Percentiles rank a stretch among this genome's conserved stretches.
These are phyloP conservation scores for Grus americana DNA, from an alignment of 2,113 vertebrate genomes.

Conservation along the genomic window DNA sequence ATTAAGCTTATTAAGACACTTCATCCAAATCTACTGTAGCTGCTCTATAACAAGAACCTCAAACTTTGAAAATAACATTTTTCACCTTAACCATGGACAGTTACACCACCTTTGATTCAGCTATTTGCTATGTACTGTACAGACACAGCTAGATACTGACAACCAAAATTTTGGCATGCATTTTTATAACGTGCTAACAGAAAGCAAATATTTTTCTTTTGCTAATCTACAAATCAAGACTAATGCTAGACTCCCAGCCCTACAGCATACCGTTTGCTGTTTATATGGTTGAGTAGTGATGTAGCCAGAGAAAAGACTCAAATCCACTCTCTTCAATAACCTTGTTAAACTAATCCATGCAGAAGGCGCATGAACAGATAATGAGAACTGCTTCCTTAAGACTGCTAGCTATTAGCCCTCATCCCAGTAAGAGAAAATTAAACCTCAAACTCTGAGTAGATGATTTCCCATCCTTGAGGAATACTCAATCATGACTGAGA, in stretches of 20 bases:
- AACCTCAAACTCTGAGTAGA: not conserved
- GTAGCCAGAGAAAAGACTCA: not conserved
- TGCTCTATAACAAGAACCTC: not conserved
- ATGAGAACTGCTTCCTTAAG: not conserved
- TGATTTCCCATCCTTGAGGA: not conserved
- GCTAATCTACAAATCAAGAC: not conserved
- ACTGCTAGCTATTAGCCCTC: not conserved
- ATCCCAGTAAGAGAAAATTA: not conserved
- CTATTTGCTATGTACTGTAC: not conserved
- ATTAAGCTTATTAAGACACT: not conserved
- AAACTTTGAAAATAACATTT: not conserved
- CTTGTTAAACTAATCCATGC: not conserved
- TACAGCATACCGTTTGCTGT: accelerated
- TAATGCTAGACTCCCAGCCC: not conserved
- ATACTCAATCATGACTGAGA: not conserved
- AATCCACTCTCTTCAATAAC: not conserved
- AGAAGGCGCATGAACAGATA: not conserved
- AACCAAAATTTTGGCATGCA: not conserved
- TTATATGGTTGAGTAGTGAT: not conserved
- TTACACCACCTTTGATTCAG: not conserved
- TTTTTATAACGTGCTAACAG: not conserved
- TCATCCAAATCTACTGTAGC: not conserved
- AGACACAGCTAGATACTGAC: not conserved
- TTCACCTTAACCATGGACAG: not conserved
- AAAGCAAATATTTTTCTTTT: not conserved